Evolutionary conservation across 64 coral and sea anemone species (phyloP), one percentile per base, ranked within the genome.

Genomic region (Astreopora myriophthalma): DNA sequence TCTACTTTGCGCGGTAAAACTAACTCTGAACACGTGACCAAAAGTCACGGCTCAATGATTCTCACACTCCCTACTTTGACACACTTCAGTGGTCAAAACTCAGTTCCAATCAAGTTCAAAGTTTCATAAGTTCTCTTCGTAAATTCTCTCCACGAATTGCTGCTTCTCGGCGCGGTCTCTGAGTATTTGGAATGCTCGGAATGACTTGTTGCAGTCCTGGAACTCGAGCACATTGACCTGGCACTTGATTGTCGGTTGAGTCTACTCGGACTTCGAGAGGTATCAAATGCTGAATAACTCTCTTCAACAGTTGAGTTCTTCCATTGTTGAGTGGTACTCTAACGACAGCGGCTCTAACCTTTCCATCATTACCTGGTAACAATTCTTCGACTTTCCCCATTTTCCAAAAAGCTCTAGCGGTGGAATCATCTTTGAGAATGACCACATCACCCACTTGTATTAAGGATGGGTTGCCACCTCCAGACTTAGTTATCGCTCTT

Each of bases 401-500:
- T 67, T 94, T 87, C 92, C 85, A 94, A 29, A 94, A 88, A 20
- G 40, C 37, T 33, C 73, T 34, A 22, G 70, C 13, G 16, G 75
- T 87, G 20, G 83, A 86, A n/a, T 95, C 94, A 52, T 95, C 37
- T 34, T 91, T 91, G n/a, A 95, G 28, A 22, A 91, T 74, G 29
- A 91, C 84, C 28, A 88, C 34, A 32, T 91, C 88, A 29, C 87
- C 87, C 1, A 86, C 87, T n/a, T 49, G 12, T 29, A 94, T 14
- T 4, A 27, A 36, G 24, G 71, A 2, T 35, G 26, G 75, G 57
- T 34, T 7, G 9, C 73, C 38, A 76, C n/a, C 42, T 23, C 6
- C 42, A 78, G 74, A 78, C 44, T 5, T 78, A 13, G 74, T 26
- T 78, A 42, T 78, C 1, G 44, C 12, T 6, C 17, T 51, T 29